phyloP scores from a whole-genome alignment of 2,888 invertebrate species.

The Nemotelus nigrinus region DNA sequence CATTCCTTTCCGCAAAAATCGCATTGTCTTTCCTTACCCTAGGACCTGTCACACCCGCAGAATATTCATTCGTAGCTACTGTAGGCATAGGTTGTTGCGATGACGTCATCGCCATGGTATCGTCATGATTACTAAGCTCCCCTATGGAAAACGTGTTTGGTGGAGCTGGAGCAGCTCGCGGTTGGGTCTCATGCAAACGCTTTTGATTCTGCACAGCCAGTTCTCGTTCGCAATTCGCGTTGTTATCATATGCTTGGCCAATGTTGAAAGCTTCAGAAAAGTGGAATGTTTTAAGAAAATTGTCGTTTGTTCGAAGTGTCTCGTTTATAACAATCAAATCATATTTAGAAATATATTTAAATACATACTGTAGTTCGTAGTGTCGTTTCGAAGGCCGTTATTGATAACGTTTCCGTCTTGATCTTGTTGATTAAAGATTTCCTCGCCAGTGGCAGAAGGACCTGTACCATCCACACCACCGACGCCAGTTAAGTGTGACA shows the following conservation, averaged over 20 bases:
- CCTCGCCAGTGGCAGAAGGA: slow-evolving; percentile 20
- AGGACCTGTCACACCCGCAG: background rate
- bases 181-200: slow-evolving; percentile 18
- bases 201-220: slow-evolving; percentile 37
- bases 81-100: slow-evolving; percentile 6
- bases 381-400: background rate
- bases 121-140: slow-evolving; percentile 31
- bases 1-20: background rate
- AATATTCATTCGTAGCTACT: background rate
- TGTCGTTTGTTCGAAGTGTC: no score
- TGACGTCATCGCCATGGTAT: slow-evolving; percentile 32
- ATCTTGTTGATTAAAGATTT: slow-evolving; percentile 22
- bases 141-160: slow-evolving; percentile 40
- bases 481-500: slow-evolving; percentile 27
- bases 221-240: slow-evolving; percentile 40
- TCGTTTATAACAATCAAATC: no score
- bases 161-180: slow-evolving; percentile 36
- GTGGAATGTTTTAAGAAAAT: background rate
- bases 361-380: slow-evolving; percentile 3
- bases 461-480: slow-evolving; percentile 1
- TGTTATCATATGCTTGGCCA: slow-evolving; percentile 31
- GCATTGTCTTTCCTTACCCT: no score
- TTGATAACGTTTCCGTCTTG: background rate
- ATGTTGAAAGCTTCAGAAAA: slow-evolving; percentile 1
- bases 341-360: background rate